Evolutionary conservation across 64 coral and sea anemone species (phyloP), one percentile per base, ranked within the genome.

Genomic region (Montipora capricornis): DNA sequence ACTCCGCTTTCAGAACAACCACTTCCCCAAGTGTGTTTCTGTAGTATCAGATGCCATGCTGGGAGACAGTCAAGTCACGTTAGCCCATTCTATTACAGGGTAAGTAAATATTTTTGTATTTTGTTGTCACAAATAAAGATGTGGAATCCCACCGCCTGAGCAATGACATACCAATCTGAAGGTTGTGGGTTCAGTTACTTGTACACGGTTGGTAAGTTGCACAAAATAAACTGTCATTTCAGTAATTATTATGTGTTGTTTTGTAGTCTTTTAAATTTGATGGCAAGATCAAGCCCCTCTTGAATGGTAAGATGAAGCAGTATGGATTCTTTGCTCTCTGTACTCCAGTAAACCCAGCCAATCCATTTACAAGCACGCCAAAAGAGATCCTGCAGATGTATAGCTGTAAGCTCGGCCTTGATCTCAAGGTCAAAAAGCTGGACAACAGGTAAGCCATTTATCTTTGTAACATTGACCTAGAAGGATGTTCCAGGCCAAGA

Each of bases 11-110:
- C 53, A 86, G 82, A 86, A 6, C 62, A 50, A 70, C 82, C 82
- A 73, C 48, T 86, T 75, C 90, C 80, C 2, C 83, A 93, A 22
- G 64, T 78, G 53, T 95, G 96, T 26, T 98, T 95, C 69, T 92
- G 93, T 46, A 94, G 82, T 52, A 47, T 98, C 68, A 86, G 78
- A 44, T 98, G 96, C 60, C 96, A 98, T 95, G 96, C 96, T n/a
- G 96, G 96, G 55, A 55, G 96, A 8, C 93, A 94, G 64, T 98
- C 96, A 37, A 98, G 96, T 51, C 96, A 98, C n/a, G 88, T 98
- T 71, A 98, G 96, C 47, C 96, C 96, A 1, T 98, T 98, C 53
- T 98, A 94, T 79, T 95, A 95, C 15, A 98, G 71, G 93, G 96
- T 97, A 91, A 12, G 82, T 48, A 8, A 24, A n/a, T 1, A 49